Percentiles rank a stretch among this genome's conserved stretches.
phyloP scores from a whole-genome alignment of 2,797 vertebrate species.

The Parambassis ranga region DNA sequence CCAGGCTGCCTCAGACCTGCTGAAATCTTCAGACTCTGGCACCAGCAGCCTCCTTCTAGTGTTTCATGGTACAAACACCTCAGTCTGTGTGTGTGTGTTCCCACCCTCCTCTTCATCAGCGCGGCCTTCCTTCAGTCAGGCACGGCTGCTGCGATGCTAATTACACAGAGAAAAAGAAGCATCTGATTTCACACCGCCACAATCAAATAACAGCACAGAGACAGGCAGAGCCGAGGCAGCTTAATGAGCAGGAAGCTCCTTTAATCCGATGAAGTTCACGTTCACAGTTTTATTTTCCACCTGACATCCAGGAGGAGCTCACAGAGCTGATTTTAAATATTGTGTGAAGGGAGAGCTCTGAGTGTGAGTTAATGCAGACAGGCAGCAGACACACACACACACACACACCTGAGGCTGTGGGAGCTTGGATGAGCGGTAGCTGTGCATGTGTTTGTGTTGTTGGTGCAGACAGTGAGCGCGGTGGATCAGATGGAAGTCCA shows the following conservation, averaged over 20 bases:
- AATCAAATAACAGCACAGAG: constrained; percentile 10
- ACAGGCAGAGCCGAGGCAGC: neutral
- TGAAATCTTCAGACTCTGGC: too few species aligned
- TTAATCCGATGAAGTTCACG: too few species aligned
- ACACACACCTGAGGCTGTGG: too few species aligned
- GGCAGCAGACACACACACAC: too few species aligned
- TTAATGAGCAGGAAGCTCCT: constrained; percentile 1
- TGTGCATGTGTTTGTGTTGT: neutral
- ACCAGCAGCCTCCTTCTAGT: too few species aligned
- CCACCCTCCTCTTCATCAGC: neutral
- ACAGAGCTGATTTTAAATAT: too few species aligned
- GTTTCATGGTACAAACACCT: too few species aligned
- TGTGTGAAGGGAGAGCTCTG: too few species aligned
- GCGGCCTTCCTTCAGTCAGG: neutral
- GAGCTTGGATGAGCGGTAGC: neutral
- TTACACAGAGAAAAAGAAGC: constrained; percentile 3
- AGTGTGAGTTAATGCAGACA: too few species aligned
- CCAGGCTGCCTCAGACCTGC: too few species aligned
- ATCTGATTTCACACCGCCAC: constrained; percentile 1
- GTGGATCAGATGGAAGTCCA: constrained; percentile 53
- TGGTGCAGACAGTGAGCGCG: neutral
- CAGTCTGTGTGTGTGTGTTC: neutral
- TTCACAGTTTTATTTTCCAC: too few species aligned
- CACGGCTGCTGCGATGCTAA: neutral
- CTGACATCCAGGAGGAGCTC: too few species aligned